Evolutionary conservation across 2,888 invertebrate genomes (phyloP).

Genomic region (Lepas anatifera): DNA sequence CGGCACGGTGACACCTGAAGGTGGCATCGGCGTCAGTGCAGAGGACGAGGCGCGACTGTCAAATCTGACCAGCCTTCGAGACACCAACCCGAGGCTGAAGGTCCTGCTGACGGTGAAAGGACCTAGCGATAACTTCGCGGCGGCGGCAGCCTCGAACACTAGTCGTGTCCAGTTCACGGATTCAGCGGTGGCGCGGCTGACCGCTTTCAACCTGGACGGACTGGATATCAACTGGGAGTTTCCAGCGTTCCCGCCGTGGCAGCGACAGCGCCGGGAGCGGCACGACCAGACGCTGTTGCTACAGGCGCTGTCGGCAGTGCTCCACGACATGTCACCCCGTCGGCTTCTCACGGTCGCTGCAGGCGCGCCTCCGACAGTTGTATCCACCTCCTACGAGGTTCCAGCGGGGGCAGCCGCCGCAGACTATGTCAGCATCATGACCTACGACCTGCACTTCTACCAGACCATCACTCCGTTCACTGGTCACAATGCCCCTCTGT

Average conservation of each 20-base stretch:
- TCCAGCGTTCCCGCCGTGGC: slow-evolving; percentile 27
- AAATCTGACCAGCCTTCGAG: too few relatives aligned
- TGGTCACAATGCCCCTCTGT: slow-evolving; percentile 33
- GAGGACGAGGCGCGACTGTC: too few relatives aligned
- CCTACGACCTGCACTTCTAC: slow-evolving; percentile 33
- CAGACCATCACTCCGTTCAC: slow-evolving; percentile 29
- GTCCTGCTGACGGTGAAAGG: background rate
- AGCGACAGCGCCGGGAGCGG: slow-evolving; percentile 15
- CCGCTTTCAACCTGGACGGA: background rate
- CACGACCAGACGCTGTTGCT: background rate
- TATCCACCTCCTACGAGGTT: slow-evolving; percentile 30
- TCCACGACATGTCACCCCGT: background rate
- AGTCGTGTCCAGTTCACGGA: background rate
- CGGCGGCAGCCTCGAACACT: slow-evolving; percentile 12
- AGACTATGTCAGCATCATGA: slow-evolving; percentile 34
- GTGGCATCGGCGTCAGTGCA: too few relatives aligned
- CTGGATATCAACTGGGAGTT: slow-evolving; percentile 26
- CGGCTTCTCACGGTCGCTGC: slow-evolving; percentile 27
- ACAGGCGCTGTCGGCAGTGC: background rate
- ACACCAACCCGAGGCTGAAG: background rate
- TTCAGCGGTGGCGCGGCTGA: background rate
- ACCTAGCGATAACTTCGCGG: background rate
- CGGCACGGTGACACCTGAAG: too few relatives aligned
- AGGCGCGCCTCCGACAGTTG: slow-evolving; percentile 31
- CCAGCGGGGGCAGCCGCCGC: slow-evolving; percentile 29